phyloP scores from a whole-genome alignment of 1,140 invertebrate genomes.

The Eriocheir sinensis region DNA sequence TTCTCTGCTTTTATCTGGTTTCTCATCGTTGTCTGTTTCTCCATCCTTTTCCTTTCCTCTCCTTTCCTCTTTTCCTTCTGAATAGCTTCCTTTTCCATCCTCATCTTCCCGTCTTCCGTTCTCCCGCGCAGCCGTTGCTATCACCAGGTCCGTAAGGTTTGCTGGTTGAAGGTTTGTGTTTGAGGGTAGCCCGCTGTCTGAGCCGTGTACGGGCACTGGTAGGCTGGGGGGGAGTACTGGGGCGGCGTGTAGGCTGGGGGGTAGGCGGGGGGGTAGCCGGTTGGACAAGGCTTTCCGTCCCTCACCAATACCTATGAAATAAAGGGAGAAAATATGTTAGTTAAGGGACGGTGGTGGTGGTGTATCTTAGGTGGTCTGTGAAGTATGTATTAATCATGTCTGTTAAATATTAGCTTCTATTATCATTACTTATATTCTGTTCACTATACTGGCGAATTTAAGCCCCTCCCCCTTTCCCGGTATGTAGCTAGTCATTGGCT shows the following conservation, averaged over 20 bases:
- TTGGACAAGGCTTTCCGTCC: conserved; percentile 67
- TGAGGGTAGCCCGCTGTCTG: conserved; percentile 63
- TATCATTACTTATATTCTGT: too few relatives aligned
- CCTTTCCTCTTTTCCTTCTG: too few relatives aligned
- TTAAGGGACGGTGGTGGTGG: neutral
- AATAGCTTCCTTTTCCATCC: neutral
- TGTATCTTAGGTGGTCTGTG: too few relatives aligned
- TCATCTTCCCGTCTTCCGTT: neutral
- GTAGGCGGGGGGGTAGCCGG: conserved; percentile 60
- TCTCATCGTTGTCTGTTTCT: too few relatives aligned
- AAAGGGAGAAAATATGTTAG: neutral
- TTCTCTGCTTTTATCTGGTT: neutral
- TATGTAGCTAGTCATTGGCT: too few relatives aligned
- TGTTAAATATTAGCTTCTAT: too few relatives aligned
- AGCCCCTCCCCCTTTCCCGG: too few relatives aligned
- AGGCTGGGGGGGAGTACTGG: conserved; percentile 65
- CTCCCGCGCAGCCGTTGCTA: neutral
- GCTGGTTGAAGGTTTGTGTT: conserved; percentile 67
- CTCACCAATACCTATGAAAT: conserved; percentile 55
- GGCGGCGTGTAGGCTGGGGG: conserved; percentile 62
- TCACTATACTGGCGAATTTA: too few relatives aligned
- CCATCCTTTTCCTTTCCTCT: neutral
- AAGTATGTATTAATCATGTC: too few relatives aligned
- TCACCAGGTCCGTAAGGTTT: conserved; percentile 69
- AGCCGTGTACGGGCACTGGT: conserved; percentile 67